Evolutionary conservation across 2,113 vertebrate genomes (phyloP), one percentile per base, ranked within the genome.

Genomic region (Cottus gobio): DNA sequence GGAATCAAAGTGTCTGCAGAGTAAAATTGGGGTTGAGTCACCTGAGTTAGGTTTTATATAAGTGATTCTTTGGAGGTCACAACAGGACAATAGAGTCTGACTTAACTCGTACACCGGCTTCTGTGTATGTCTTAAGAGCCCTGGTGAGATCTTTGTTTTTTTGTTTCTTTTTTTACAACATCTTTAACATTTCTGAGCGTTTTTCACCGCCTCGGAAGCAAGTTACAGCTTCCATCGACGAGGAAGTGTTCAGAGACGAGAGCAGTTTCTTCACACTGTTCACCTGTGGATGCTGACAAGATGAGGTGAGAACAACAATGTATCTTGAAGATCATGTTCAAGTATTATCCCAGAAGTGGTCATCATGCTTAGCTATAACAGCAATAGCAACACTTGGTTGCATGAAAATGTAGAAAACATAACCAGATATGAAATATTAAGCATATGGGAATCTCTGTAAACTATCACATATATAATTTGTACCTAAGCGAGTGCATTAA

Each of bases 391-490:
- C 56, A 54, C 16, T 20, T 24, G 1, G n/a, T 39, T 60, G 15
- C 15, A 3, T 44, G 12, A 7, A 48, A 28, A 75, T 84, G 6
- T 44, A 64, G 5, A 42, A 61, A 16, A 3, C 54, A 42, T 8
- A 9, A 42, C 8, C 37, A 12, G 6, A 1, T 11, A 13, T 42
- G 7, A 42, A 42, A 12, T 42, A 71, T 67, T 24, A 74, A 70
- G 52, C 54, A 64, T 60, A 48, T 44, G 39, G 30, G 24, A 71
- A 52, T 62, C n/a, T 50, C 65, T 28, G 31, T 62, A 16, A 62
- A 63, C 44, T 46, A 22, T 62, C 10, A 36, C 58, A 78, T 79
- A 44, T 72, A 71, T 84, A 68, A 71, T 82, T 34, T 34, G 44
- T 8, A 81, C 46, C 46, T 26, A 52, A 83, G 57, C 11, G 16